Conservation (phyloP, 2,113 vertebrate genomes). For the Dendrocopos noguchii region DNA sequence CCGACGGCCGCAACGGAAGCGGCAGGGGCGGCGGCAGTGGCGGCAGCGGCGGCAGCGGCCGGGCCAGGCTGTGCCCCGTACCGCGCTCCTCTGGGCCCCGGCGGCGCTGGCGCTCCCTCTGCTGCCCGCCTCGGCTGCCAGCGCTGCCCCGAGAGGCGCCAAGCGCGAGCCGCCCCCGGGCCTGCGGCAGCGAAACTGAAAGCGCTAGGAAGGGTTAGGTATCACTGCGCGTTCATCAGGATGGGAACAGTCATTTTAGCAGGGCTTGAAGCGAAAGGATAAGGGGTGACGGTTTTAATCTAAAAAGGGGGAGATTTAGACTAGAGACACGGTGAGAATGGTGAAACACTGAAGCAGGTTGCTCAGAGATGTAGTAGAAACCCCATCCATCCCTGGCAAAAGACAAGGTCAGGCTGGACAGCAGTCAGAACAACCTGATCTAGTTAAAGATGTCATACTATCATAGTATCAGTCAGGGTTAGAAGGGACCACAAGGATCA, state of each 20-base stretch:
- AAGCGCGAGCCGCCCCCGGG: fast-evolving
- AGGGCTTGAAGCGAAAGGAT: neutral
- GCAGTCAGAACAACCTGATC: neutral
- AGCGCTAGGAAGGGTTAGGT: fast-evolving
- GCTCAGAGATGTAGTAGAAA: neutral
- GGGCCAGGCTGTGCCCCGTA: too few relatives aligned
- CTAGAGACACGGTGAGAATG: neutral
- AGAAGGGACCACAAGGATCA: too few relatives aligned
- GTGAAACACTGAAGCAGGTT: neutral
- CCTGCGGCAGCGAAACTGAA: fast-evolving
- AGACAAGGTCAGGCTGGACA: neutral
- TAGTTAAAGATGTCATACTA: neutral
- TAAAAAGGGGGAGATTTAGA: neutral
- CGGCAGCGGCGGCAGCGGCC: neutral
- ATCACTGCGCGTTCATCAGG: fast-evolving
- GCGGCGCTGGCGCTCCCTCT: neutral
- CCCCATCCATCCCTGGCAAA: neutral
- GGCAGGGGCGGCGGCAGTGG: neutral
- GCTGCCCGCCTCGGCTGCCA: fast-evolving
- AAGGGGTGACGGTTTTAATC: neutral
- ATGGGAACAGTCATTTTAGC: neutral
- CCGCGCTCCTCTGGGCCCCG: neutral
- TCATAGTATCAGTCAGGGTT: too few relatives aligned
- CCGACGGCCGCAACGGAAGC: neutral
- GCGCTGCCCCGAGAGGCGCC: fast-evolving